A percentile compares a stretch with the other conserved stretches of the same genome.
These are phyloP conservation scores for Agrilus planipennis DNA, from an alignment of 1,140 invertebrate species.

Conservation along the genomic window DNA sequence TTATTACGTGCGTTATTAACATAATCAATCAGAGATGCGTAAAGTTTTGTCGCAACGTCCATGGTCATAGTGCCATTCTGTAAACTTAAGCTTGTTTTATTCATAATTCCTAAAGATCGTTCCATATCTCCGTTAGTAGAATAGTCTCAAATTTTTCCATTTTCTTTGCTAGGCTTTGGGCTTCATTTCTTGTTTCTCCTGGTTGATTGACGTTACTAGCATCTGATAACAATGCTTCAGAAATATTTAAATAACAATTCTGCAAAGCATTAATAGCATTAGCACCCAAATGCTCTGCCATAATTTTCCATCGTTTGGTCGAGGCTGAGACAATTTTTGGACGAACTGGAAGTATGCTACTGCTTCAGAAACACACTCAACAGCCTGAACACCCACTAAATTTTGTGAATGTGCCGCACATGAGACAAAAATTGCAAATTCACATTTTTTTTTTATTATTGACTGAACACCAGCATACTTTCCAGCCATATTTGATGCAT, in stretches of 20 bases:
- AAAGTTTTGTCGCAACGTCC: no score
- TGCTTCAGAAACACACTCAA: constrained; percentile 1
- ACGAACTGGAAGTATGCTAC: not conserved
- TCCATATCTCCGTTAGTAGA: no score
- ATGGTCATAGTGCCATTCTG: no score
- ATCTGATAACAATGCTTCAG: not conserved
- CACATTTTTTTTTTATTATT: constrained; percentile 13
- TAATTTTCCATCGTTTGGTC: not conserved
- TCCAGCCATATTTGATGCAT: constrained; percentile 31
- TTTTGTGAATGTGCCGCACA: constrained; percentile 9
- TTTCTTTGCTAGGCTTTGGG: no score
- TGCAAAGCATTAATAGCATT: constrained; percentile 1
- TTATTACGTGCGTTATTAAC: no score
- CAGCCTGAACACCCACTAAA: constrained; percentile 7
- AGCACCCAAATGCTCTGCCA: not conserved
- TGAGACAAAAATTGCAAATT: constrained; percentile 4
- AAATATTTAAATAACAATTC: not conserved
- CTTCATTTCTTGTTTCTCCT: no score
- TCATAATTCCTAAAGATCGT: no score
- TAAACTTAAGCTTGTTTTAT: no score
- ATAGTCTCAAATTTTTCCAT: no score
- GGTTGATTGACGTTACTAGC: no score
- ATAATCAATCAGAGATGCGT: no score
- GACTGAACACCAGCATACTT: constrained; percentile 29
- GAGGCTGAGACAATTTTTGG: not conserved